Evolutionary conservation across 23 tunicate species (phyloP).

Genomic region (Trididemnum clinides): DNA sequence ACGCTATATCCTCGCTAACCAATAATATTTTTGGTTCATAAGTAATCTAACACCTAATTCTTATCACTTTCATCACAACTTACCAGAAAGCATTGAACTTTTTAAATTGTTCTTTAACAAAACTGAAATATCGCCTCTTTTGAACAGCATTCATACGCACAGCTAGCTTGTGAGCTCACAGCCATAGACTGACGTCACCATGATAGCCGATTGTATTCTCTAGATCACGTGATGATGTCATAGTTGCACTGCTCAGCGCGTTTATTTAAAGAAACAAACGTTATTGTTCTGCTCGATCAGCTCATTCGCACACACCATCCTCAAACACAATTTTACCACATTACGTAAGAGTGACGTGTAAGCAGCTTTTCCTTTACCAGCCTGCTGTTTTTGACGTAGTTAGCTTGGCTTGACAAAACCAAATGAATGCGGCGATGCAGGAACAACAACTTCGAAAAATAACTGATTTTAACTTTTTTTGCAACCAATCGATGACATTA

Average conservation of each 20-base stretch:
- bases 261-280: conserved; percentile 29
- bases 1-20: too few species aligned
- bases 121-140: neutral
- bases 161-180: conserved; percentile 73
- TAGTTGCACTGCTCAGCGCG: conserved; percentile 48
- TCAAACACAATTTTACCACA: neutral
- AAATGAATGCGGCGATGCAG: too few species aligned
- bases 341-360: conserved; percentile 44
- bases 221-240: conserved; percentile 95
- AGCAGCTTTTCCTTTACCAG: neutral
- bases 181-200: conserved; percentile 86
- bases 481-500: too few species aligned
- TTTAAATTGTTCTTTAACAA: neutral
- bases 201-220: conserved; percentile 50
- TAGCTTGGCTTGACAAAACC: too few species aligned
- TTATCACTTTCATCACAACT: conserved; percentile 3
- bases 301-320: neutral
- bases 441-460: too few species aligned
- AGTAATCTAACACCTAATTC: neutral
- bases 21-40: neutral
- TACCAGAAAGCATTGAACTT: conserved; percentile 64
- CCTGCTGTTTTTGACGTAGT: too few species aligned
- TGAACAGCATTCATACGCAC: conserved; percentile 1
- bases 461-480: too few species aligned
- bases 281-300: neutral